These are phyloP conservation scores for Cephalotes varians DNA, from an alignment of 2,888 invertebrate species.

Conservation along the genomic window DNA sequence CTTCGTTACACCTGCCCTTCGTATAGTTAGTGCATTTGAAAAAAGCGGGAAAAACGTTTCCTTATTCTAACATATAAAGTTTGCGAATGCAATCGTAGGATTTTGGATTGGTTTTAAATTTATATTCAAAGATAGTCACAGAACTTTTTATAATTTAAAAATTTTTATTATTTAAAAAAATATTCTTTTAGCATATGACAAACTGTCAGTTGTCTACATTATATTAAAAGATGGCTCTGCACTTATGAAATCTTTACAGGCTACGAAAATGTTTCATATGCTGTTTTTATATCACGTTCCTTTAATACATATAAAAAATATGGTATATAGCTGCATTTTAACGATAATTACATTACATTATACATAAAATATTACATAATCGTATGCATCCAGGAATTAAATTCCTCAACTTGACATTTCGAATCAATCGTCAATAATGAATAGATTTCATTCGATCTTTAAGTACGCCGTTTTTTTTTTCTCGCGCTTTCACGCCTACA, in stretches of 20 bases:
- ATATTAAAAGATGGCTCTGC: constrained; percentile 70
- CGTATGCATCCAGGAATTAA: constrained; percentile 16
- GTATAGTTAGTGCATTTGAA: background rate
- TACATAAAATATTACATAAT: constrained; percentile 39
- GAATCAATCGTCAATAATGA: constrained; percentile 41
- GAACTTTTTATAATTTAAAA: background rate
- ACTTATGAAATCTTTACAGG: constrained; percentile 77
- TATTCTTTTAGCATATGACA: background rate
- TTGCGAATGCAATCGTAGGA: background rate
- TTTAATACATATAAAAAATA: constrained; percentile 59
- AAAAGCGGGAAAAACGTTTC: background rate
- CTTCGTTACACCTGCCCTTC: constrained; percentile 60
- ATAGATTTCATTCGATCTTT: constrained; percentile 44
- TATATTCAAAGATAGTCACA: background rate
- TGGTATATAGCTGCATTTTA: constrained; percentile 38
- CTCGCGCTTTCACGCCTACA: constrained; percentile 66
- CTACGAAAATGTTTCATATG: constrained; percentile 43
- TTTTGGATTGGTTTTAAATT: background rate
- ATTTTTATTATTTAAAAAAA: background rate
- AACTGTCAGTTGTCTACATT: constrained; percentile 66
- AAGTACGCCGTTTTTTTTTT: constrained; percentile 52
- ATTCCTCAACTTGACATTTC: constrained; percentile 63
- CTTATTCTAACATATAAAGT: background rate
- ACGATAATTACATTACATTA: no score
- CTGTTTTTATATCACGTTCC: background rate